Base-by-base conservation (phyloP, 2,113 vertebrate species). In the Anarrhichthys ocellatus region DNA sequence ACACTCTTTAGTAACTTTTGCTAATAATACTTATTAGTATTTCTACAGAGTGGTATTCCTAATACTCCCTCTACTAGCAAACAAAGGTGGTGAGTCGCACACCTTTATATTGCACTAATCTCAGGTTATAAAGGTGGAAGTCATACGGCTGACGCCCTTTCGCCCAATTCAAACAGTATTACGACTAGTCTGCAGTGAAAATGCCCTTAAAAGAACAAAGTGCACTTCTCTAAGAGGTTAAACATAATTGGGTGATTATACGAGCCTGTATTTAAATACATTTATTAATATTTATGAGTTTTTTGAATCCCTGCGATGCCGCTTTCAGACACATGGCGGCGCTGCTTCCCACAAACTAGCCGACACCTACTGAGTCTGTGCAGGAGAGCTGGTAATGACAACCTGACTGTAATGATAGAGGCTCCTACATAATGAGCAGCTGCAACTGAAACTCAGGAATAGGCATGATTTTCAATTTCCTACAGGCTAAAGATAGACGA, bases 351-450 rank as follows among this genome's bases (percentile, higher is more conserved):
- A 66, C 38, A 36, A 65, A 81, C 22, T 18, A 0, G 1, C 7
- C 2, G 36, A 34, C 40, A 29, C 61, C 32, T 9, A 0, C 9
- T 13, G 52, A 52, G 56, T 8, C 44, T 11, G 58, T 59, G 70
- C 4, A 66, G 69, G 68, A 65, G 72, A 32, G 22, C 74, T 15
- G 5, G 36, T 86, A 76, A 90, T 82, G 76, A 88, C 6, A 54
- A 82, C 50, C 84, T 80, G 69, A 8, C 82, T 86, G 67, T 88
- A 90, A 91, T 92, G 83, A 91, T 48, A 87, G 20, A 67, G 83
- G 36, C 87, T 82, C 18, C 77, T 56, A 76, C 81, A 84, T 92
- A 92, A 92, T 92, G 88, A 91, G 86, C 86, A 46, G 86, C 90
- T 90, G 85, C 68, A 59, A 74, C 84, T 81, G 48, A 50, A 83